phyloP scores from a whole-genome alignment of 2,797 vertebrate species.

The Epinephelus coioides region DNA sequence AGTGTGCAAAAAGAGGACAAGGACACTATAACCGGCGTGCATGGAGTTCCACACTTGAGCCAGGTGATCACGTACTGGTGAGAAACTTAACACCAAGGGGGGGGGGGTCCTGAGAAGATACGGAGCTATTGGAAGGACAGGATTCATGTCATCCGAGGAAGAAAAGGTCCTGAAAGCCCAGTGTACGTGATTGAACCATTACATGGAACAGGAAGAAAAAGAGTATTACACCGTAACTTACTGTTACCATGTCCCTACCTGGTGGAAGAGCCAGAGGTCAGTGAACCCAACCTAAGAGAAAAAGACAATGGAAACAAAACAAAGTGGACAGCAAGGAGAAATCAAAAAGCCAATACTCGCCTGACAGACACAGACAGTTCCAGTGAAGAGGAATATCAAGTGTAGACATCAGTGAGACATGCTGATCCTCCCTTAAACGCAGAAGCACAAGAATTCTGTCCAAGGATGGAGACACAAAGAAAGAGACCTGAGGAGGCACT shows the following conservation, averaged over 20 bases:
- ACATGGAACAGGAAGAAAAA: not conserved
- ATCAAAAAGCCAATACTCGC: not conserved
- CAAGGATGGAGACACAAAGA: fast-evolving
- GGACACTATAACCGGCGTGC: not conserved
- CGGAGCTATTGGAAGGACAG: slow-evolving; percentile 24
- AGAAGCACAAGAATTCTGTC: slow-evolving; percentile 16
- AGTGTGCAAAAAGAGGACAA: slow-evolving; percentile 5
- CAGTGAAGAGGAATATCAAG: not conserved
- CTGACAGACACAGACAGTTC: not conserved
- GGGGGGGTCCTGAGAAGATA: not conserved
- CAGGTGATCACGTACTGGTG: slow-evolving; percentile 25
- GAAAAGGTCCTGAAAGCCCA: not conserved
- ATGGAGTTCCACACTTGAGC: slow-evolving; percentile 8
- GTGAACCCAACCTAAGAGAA: slow-evolving; percentile 5
- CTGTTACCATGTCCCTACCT: no score
- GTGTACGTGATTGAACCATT: not conserved
- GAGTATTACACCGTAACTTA: slow-evolving; percentile 7
- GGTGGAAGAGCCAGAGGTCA: not conserved
- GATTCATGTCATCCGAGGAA: not conserved
- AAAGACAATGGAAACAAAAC: not conserved
- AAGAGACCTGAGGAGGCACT: not conserved
- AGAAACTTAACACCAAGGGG: slow-evolving; percentile 19
- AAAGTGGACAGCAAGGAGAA: not conserved
- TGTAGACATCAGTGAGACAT: not conserved
- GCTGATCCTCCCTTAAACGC: not conserved